A percentile compares a stretch with the other conserved stretches of the same genome.
phyloP scores from a whole-genome alignment of 53 echinoderm and acorn worm species.

The Echinometra lucunter region DNA sequence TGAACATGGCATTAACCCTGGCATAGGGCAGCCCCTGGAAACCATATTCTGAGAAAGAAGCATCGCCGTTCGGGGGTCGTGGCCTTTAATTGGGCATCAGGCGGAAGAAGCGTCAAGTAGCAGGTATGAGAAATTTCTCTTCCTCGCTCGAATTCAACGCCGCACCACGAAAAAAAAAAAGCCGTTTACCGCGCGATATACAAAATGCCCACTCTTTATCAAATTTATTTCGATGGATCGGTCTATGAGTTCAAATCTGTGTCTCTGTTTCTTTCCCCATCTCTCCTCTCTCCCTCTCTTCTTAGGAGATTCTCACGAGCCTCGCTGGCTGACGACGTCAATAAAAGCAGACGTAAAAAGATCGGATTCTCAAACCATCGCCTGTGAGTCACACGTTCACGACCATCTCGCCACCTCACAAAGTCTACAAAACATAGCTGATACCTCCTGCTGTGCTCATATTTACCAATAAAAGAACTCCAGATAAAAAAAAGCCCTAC shows the following conservation, averaged over 20 bases:
- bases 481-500: not conserved
- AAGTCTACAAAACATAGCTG: conserved; percentile 18
- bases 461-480: conserved; percentile 30
- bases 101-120: conserved; percentile 42
- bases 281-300: conserved; percentile 8
- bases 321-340: not conserved
- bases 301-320: not conserved
- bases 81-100: conserved; percentile 52
- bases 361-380: not conserved
- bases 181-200: not conserved
- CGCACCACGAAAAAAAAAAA: not conserved
- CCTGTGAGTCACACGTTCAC: conserved; percentile 17
- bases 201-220: conserved; percentile 50
- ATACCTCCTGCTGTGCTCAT: conserved; percentile 22
- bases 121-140: not conserved
- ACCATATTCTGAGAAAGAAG: conserved; percentile 46
- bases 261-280: conserved; percentile 10
- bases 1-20: conserved; percentile 37
- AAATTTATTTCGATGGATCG: conserved; percentile 46
- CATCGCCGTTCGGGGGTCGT: conserved; percentile 20
- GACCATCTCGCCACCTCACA: conserved; percentile 43
- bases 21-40: conserved; percentile 38
- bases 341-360: not conserved
- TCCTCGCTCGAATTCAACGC: not conserved
- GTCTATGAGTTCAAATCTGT: conserved; percentile 31